Percentiles rank a stretch among this genome's conserved stretches.
Conservation (phyloP, 2,888 invertebrate species). For the Coronaproctus castanopsis region DNA sequence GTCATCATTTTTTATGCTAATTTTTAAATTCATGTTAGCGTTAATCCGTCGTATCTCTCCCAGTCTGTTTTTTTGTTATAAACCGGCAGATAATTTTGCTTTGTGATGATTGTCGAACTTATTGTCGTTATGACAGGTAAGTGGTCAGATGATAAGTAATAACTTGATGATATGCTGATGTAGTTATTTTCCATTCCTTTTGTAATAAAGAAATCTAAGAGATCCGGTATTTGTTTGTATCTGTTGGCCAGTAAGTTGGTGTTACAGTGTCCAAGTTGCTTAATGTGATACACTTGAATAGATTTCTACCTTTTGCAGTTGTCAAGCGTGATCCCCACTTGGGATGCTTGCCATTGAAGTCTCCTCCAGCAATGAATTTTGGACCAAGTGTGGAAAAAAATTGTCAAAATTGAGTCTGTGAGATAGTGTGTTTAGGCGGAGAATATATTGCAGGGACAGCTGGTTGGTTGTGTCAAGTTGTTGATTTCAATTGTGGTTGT, state of each 20-base stretch:
- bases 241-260: slow-evolving; percentile 21
- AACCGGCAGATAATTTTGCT: no score
- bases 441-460: slow-evolving; percentile 4
- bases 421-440: slow-evolving; percentile 3
- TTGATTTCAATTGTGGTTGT: no score
- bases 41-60: no score
- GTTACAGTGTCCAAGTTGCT: slow-evolving; percentile 8
- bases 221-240: slow-evolving; percentile 19
- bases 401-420: neutral
- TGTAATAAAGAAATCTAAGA: slow-evolving; percentile 19
- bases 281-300: neutral
- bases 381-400: neutral
- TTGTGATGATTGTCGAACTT: neutral
- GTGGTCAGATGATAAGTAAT: slow-evolving; percentile 9
- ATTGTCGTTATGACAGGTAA: slow-evolving; percentile 6
- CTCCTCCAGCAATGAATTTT: slow-evolving; percentile 2
- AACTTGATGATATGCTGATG: neutral
- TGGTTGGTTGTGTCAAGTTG: no score
- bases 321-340: slow-evolving; percentile 1
- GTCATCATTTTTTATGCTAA: no score
- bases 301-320: slow-evolving; percentile 7
- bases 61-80: no score
- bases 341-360: slow-evolving; percentile 2
- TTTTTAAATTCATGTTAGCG: no score
- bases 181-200: slow-evolving; percentile 12